Percentiles rank a stretch among this genome's conserved stretches.
Evolutionary conservation across 2,888 invertebrate genomes (phyloP).

Genomic region (Psylliodes chrysocephalus): DNA sequence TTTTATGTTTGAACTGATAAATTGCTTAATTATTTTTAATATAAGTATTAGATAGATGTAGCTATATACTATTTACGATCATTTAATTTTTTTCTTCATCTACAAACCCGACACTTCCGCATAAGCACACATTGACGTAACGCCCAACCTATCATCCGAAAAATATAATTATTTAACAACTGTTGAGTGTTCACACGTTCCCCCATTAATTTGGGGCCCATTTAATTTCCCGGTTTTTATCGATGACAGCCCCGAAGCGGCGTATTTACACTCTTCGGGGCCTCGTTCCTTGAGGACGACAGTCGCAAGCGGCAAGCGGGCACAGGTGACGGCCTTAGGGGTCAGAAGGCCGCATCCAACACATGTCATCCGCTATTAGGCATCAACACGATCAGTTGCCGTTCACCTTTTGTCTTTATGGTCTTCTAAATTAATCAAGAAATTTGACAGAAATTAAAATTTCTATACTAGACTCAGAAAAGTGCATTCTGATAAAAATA

Average conservation of each 20-base stretch:
- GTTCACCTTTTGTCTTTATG: conserved; percentile 57
- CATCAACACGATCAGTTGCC: conserved; percentile 53
- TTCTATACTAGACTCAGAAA: not conserved
- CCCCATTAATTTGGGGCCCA: conserved; percentile 16
- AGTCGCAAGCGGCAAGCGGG: conserved; percentile 6
- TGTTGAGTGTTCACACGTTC: conserved; percentile 5
- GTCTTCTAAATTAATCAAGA: conserved; percentile 57
- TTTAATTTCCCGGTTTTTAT: conserved; percentile 20
- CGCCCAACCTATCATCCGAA: not conserved
- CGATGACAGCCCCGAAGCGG: conserved; percentile 23
- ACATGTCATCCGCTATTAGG: conserved; percentile 58
- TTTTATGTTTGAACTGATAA: no score
- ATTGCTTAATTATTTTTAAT: no score
- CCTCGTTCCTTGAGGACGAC: conserved; percentile 8
- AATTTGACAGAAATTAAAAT: conserved; percentile 19
- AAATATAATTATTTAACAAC: conserved; percentile 9
- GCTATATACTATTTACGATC: no score
- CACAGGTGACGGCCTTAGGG: conserved; percentile 34
- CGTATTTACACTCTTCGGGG: conserved; percentile 20
- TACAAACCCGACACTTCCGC: no score
- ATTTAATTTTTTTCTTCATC: no score
- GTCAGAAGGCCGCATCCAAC: conserved; percentile 45
- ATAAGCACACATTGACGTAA: no score
- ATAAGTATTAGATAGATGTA: no score
- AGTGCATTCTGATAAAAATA: no score